Evolutionary conservation across 2,888 invertebrate genomes (phyloP).

Genomic region (Cyclophora albipunctata): DNA sequence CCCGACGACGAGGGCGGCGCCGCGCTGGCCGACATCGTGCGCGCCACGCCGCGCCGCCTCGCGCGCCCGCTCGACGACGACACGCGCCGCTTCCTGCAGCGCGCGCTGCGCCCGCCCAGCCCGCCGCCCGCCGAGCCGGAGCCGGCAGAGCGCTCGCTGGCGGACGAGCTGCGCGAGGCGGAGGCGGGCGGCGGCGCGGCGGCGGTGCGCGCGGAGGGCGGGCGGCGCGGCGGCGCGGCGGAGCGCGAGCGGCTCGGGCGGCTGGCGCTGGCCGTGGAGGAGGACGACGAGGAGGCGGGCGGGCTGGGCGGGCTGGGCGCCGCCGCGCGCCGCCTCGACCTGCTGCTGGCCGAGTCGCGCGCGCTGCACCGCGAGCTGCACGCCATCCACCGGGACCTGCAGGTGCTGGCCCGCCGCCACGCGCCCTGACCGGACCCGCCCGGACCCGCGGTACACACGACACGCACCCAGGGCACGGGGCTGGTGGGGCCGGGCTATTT

Average conservation of each 20-base stretch:
- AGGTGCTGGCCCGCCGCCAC: conserved; percentile 70
- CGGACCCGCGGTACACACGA: conserved; percentile 42
- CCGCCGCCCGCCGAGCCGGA: conserved; percentile 29
- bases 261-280: conserved; percentile 62
- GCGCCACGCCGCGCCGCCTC: conserved; percentile 53
- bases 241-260: conserved; percentile 60
- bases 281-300: conserved; percentile 46
- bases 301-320: conserved; percentile 39
- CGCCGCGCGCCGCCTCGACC: conserved; percentile 57
- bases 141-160: conserved; percentile 46
- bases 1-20: conserved; percentile 59
- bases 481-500: no score
- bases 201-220: conserved; percentile 45
- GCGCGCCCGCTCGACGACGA: conserved; percentile 58
- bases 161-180: conserved; percentile 61
- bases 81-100: conserved; percentile 56
- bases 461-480: not conserved
- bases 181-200: conserved; percentile 43
- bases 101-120: conserved; percentile 48
- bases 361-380: conserved; percentile 63
- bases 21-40: conserved; percentile 59
- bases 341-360: conserved; percentile 61
- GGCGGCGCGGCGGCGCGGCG: conserved; percentile 41
- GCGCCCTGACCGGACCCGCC: conserved; percentile 60
- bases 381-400: conserved; percentile 67